Base-by-base conservation (phyloP, 2,797 vertebrate species). In the Coendou prehensilis region DNA sequence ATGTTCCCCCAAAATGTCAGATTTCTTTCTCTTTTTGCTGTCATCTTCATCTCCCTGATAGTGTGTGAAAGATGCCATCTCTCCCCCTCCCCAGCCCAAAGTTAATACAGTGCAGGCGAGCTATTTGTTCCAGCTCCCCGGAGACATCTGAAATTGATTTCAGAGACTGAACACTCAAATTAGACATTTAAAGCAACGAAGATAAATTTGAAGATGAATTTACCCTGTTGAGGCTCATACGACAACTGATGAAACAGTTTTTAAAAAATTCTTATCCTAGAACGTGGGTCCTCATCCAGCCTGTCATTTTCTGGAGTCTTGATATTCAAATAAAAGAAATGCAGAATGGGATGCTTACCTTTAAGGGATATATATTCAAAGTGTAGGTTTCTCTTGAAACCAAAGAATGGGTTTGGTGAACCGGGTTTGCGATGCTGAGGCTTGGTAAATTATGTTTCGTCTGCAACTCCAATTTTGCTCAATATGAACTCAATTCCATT, bases 61-160 rank as follows among this genome's bases (percentile, higher is more conserved):
- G 93, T 59, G 79, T 97, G 87, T 93, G 94, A 93, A 97, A 97
- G 96, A 91, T 9, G 13, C 14, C 41, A 30, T 26, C 81, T 26
- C 30, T 41, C 37, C 47, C 84, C 89, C 85, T 88, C 61, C 92
- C 71, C 80, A 22, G 59, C 82, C 90, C 90, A 81, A 2, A 97
- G 96, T 98, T 98, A 97, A 98, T 95, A 94, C 91, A 97, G 91
- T 96, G 93, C 96, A 95, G 96, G 96, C 2, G 15, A 98, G 97
- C 96, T 98, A 95, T 97, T 98, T 98, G 79, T 95, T 67, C 89
- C 96, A 63, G 91, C 87, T 98, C 97, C 98, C 98, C 95, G 63
- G 97, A 97, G 97, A 97, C 93, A 96, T 97, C 97, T 97, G 96
- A 98, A 97, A 98, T 97, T 96, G 98, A 97, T 98, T 98, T 98